Evolutionary conservation across 2,113 vertebrate genomes (phyloP), one percentile per base, ranked within the genome.

Genomic region (Petrocephalus zakoni): DNA sequence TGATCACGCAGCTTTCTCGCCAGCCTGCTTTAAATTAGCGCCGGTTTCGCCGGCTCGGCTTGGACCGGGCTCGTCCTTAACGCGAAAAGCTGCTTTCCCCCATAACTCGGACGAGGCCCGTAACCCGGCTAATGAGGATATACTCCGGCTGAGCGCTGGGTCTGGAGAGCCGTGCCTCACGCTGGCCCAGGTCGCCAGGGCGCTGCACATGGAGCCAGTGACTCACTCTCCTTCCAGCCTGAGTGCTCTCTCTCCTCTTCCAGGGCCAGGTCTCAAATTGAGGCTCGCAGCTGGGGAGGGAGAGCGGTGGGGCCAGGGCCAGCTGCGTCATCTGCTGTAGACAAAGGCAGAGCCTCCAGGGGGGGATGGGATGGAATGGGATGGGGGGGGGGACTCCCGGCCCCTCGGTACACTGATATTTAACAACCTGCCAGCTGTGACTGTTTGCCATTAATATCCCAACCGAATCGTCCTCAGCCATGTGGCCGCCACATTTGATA

Each of bases 171-270:
- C 6, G 17, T 34, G 25, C 49, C 52, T 21, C 5, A 1, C 11
- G 51, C 52, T 4, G 84, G 51, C 13, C n/a, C 25, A 34, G 22
- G 25, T 17, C 84, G 17, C 29, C 25, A 25, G 25, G 51, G 87
- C 29, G 42, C 72, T 83, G 53, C 55, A 46, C 75, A 89, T 85
- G 88, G 89, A 91, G 88, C 90, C 91, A 91, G 89, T 91, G 89
- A 91, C 56, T 91, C 91, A 90, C 88, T 37, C 64, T 90, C 29
- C 34, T 84, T 87, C 68, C 88, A 88, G 85, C 87, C 61, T 86
- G 46, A 55, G 85, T 78, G 49, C 72, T 46, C 55, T n/a, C 82
- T 29, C 46, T 49, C 68, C 88, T 10, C 47, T 68, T 21, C 61
- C 47, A 51, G 46, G 46, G 87, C 47, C n/a, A 78, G 42, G 29